Percentiles rank a stretch among this genome's conserved stretches.
phyloP scores from a whole-genome alignment of 2,113 vertebrate species.

The Albula glossodonta region DNA sequence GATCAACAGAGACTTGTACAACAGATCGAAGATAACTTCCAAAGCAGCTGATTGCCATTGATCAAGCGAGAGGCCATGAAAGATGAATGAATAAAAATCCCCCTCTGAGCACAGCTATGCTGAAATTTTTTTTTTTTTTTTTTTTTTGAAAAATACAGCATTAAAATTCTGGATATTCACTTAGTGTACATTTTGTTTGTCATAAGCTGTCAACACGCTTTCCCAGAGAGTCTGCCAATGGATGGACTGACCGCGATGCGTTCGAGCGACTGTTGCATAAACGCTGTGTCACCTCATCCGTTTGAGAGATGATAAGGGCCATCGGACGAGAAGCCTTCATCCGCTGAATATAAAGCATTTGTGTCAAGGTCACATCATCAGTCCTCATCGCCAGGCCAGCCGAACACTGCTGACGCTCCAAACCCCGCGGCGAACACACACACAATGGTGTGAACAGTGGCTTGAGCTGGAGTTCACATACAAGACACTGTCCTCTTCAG shows the following conservation, averaged over 20 bases:
- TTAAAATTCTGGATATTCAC: not conserved
- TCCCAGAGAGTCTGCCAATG: not conserved
- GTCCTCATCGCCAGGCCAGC: too few species aligned
- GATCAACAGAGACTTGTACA: not conserved
- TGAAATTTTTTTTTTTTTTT: not conserved
- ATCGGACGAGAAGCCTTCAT: too few species aligned
- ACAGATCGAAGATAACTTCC: conserved; percentile 15
- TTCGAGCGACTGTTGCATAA: too few species aligned
- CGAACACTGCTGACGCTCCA: not conserved
- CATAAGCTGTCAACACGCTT: not conserved
- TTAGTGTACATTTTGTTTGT: not conserved
- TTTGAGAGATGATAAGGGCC: not conserved
- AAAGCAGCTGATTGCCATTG: conserved; percentile 23
- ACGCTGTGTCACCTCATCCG: too few species aligned
- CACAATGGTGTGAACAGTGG: not conserved
- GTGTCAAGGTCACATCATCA: not conserved
- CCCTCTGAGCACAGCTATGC: not conserved
- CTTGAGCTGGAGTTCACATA: not conserved
- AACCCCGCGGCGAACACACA: too few species aligned
- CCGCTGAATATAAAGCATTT: not conserved
- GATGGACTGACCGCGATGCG: too few species aligned
- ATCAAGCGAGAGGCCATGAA: not conserved
- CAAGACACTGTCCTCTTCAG: not conserved
- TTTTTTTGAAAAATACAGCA: too few species aligned
- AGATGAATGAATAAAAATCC: not conserved